A percentile compares a stretch with the other conserved stretches of the same genome.
Evolutionary conservation across 2,113 vertebrate species (phyloP).

Genomic region (Hydrochoerus hydrochaeris): DNA sequence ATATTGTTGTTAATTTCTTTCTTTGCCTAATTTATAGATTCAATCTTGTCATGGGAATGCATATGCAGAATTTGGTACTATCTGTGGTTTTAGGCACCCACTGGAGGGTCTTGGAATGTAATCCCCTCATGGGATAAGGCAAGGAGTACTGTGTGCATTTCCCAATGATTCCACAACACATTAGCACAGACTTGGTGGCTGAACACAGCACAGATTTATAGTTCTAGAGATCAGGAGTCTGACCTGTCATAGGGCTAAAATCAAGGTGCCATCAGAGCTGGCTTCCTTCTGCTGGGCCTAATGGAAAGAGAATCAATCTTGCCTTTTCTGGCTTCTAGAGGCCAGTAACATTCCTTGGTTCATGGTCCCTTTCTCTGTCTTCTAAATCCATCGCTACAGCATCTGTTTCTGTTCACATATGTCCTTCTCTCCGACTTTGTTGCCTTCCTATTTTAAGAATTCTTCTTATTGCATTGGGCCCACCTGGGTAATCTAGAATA

Average conservation of each 20-base stretch:
- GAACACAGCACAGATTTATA: not conserved
- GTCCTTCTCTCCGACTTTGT: not conserved
- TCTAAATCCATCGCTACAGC: not conserved
- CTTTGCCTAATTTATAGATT: not conserved
- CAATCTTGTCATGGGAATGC: not conserved
- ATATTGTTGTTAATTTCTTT: not conserved
- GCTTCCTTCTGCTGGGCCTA: not conserved
- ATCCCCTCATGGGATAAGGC: too few relatives aligned
- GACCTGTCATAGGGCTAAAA: not conserved
- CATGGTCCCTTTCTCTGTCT: not conserved
- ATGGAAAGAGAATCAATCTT: slow-evolving; percentile 5
- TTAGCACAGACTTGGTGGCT: not conserved
- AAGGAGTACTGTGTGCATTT: not conserved
- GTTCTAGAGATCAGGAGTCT: not conserved
- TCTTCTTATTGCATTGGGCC: not conserved
- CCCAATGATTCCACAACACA: not conserved
- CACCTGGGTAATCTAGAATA: not conserved
- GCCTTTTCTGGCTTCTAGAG: slow-evolving; percentile 1
- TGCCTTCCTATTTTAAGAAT: not conserved
- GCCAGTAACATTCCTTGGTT: slow-evolving; percentile 23
- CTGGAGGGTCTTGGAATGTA: not conserved
- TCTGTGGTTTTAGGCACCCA: not conserved
- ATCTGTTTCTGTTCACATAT: not conserved
- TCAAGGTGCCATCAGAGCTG: not conserved
- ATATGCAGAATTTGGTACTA: not conserved